Base-by-base conservation (phyloP, 92 coral and sea anemone species). In the Epizoanthus illoricatus region DNA sequence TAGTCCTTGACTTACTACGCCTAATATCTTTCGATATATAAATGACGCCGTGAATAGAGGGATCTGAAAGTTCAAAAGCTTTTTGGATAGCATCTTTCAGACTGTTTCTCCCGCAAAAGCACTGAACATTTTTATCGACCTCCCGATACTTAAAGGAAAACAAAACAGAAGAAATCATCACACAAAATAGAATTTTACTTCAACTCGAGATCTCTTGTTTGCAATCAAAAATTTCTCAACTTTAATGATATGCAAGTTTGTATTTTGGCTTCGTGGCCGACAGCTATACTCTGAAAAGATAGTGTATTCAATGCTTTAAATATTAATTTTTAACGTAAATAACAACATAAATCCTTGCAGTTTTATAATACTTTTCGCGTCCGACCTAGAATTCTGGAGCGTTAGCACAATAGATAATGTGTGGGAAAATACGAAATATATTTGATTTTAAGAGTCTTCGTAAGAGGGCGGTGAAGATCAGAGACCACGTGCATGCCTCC, bases 401-500 rank as follows among this genome's bases (percentile, higher is more conserved):
- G 16, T 52, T 3, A 20, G 19, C 61, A 78, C 71, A 78, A 78
- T 43, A 78, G 82, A 78, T 61, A 60, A 78, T 61, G 82, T 63
- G 82, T 61, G 71, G 70, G 58, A 64, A 60, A 63, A 13, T 28
- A 39, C 58, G 19, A 41, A 58, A 63, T 63, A 45, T 78, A 78
- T 62, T 78, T 78, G 41, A 61, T 63, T 52, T 52, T 63, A 61
- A 43, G 65, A 78, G 42, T 63, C 15, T 24, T 23, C 56, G 28
- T 21, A 40, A 39, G 49, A 4, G 67, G 8, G 69, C 81, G 56
- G 81, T 28, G 9, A 16, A 56, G 79, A 65, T 62, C 71, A 74
- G 60, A 74, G 55, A 80, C 82, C 88, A 86, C 91, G 93, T 90
- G 87, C 93, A 80, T 81, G 86, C 89, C 81, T 86, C 74, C 61